Base-by-base conservation (phyloP, 2,888 invertebrate species). In the Tetropium fuscum region DNA sequence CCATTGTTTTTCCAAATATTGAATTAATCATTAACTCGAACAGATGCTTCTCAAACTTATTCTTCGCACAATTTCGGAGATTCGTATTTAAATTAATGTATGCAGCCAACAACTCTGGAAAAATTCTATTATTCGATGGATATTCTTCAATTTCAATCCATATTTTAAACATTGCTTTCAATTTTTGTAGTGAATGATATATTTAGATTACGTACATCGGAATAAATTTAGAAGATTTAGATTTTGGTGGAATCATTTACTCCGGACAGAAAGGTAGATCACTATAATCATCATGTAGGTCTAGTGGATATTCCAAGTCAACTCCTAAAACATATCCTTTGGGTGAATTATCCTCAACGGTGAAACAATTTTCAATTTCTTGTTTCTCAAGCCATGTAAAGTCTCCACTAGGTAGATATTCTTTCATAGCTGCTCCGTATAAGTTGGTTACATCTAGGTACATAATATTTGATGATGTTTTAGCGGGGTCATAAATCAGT, bases 211-310 rank as follows among this genome's bases (percentile, higher is more conserved):
- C 15, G n/a, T 41, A 16, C 7, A 27, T 30, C 7, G 32, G 27
- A 16, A 47, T 30, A 8, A 47, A 47, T 30, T 47, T 47, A 3
- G 41, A 32, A 22, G 13, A 22, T 47, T 48, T 47, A 10, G n/a
- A 3, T 5, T 32, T n/a, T 32, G 44, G 20, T 34, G 44, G 8
- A 5, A 44, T 6, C 16, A 15, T n/a, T 3, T 15, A 36, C 27
- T 54, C 15, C 18, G 36, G 5, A 36, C 45, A 47, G 16, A 18
- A 47, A 8, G 30, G 27, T 32, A 47, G 30, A 16, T 47, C 27
- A 30, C 16, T 30, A 27, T 30, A 32, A 30, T 10, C 10, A 16
- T 30, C 30, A 8, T 27, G 32, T 5, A 47, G 15, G 10, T 2
- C 2, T 30, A 30, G 10, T 30, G 47, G 15, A 30, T 47, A 30